Conservation (phyloP, 2,888 invertebrate genomes). For the Epinotia nisella region DNA sequence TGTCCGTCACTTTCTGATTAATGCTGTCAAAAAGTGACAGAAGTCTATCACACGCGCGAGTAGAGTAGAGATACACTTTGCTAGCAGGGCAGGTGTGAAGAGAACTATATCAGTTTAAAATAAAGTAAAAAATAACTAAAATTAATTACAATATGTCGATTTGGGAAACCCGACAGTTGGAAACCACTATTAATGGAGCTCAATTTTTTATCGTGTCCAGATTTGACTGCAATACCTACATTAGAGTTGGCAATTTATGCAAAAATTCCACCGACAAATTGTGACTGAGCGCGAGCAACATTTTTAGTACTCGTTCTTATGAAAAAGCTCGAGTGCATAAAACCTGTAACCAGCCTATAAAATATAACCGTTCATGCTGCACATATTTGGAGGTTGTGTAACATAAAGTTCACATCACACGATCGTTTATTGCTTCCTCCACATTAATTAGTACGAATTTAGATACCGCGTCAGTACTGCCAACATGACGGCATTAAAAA, state of each 20-base stretch:
- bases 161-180: too few relatives aligned
- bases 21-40: too few relatives aligned
- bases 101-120: background rate
- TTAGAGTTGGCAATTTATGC: too few relatives aligned
- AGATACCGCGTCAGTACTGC: conserved; percentile 43
- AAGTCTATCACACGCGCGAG: too few relatives aligned
- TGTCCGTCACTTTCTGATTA: too few relatives aligned
- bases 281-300: background rate
- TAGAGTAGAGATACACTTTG: too few relatives aligned
- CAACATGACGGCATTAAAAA: conserved; percentile 45
- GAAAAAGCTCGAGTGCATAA: conserved; percentile 18
- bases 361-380: conserved; percentile 33
- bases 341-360: conserved; percentile 24
- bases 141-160: background rate
- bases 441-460: conserved; percentile 53
- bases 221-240: too few relatives aligned
- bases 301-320: conserved; percentile 6
- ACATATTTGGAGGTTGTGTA: conserved; percentile 41
- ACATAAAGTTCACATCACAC: conserved; percentile 53
- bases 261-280: too few relatives aligned
- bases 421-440: conserved; percentile 56
- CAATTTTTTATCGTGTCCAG: too few relatives aligned
- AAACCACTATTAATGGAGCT: too few relatives aligned
- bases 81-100: background rate
- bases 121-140: background rate